These are phyloP conservation scores for Mycalesis mineus DNA, from an alignment of 2,888 invertebrate genomes.

Conservation along the genomic window DNA sequence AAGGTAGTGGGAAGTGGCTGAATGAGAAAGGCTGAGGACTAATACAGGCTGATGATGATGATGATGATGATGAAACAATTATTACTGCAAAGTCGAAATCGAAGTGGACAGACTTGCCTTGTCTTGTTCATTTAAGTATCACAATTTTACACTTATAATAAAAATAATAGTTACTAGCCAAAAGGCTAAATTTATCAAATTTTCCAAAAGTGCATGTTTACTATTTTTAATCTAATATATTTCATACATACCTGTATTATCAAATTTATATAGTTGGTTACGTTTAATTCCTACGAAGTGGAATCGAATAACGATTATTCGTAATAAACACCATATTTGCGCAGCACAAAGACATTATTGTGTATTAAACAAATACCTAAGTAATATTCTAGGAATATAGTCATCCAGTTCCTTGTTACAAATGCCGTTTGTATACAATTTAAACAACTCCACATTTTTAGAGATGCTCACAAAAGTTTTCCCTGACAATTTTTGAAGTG, in stretches of 20 bases:
- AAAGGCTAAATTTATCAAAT: no score
- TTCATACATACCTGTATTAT: neutral
- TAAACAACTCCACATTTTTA: neutral
- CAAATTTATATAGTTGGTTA: neutral
- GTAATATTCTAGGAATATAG: slow-evolving; percentile 51
- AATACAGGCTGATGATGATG: no score
- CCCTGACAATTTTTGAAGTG: no score
- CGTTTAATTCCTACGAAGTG: slow-evolving; percentile 10
- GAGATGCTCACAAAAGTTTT: neutral
- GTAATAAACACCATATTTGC: slow-evolving; percentile 22
- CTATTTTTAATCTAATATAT: neutral
- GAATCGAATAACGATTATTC: slow-evolving; percentile 6
- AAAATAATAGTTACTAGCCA: no score
- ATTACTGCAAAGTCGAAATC: no score
- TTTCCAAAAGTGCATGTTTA: no score
- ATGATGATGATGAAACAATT: no score
- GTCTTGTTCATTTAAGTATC: no score
- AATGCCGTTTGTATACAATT: slow-evolving; percentile 13
- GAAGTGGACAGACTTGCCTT: no score
- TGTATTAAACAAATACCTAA: slow-evolving; percentile 41
- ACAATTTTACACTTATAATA: no score
- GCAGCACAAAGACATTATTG: slow-evolving; percentile 45
- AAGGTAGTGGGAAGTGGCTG: no score
- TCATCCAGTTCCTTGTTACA: slow-evolving; percentile 45
- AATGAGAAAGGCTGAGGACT: no score